Percentiles rank a stretch among this genome's conserved stretches.
These are phyloP conservation scores for Drosophila grimshawi DNA, from an alignment of 1,140 invertebrate species.

Conservation along the genomic window DNA sequence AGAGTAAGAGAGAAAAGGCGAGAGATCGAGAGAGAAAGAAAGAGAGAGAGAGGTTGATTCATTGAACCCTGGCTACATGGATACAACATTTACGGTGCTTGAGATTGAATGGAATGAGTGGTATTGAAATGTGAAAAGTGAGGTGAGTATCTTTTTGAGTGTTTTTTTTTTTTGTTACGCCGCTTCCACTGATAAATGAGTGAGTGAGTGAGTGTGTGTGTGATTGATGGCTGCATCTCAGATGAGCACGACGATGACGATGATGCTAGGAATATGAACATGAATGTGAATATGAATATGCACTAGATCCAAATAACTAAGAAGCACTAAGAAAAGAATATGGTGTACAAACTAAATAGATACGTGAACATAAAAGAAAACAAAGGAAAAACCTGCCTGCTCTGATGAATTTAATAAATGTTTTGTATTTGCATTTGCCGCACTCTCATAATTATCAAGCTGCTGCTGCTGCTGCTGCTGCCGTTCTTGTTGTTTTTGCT, in stretches of 20 bases:
- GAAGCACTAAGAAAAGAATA: slow-evolving; percentile 50
- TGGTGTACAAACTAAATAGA: slow-evolving; percentile 26
- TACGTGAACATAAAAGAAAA: slow-evolving; percentile 27
- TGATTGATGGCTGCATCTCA: slow-evolving; percentile 28
- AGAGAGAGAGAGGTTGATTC: neutral
- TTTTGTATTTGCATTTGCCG: slow-evolving; percentile 51
- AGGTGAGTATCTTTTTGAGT: slow-evolving; percentile 9
- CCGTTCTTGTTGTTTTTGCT: slow-evolving; percentile 19
- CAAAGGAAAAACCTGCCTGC: slow-evolving; percentile 71
- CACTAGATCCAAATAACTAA: slow-evolving; percentile 52
- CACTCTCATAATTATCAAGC: slow-evolving; percentile 42
- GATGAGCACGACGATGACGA: neutral
- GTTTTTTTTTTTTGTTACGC: neutral
- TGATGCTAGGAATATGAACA: too few relatives aligned
- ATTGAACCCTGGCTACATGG: slow-evolving; percentile 27
- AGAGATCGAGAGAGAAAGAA: neutral
- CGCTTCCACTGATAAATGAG: slow-evolving; percentile 7
- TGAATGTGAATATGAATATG: neutral
- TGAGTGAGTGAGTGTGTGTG: slow-evolving; percentile 6
- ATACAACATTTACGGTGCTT: slow-evolving; percentile 14
- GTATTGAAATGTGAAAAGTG: neutral
- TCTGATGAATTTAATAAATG: slow-evolving; percentile 59
- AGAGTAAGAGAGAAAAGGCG: neutral
- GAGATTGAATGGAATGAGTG: slow-evolving; percentile 3
- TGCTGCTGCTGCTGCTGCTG: slow-evolving; percentile 21